These are phyloP conservation scores for Lasaia peninsularis DNA, from an alignment of 1,140 invertebrate genomes.

Conservation along the genomic window DNA sequence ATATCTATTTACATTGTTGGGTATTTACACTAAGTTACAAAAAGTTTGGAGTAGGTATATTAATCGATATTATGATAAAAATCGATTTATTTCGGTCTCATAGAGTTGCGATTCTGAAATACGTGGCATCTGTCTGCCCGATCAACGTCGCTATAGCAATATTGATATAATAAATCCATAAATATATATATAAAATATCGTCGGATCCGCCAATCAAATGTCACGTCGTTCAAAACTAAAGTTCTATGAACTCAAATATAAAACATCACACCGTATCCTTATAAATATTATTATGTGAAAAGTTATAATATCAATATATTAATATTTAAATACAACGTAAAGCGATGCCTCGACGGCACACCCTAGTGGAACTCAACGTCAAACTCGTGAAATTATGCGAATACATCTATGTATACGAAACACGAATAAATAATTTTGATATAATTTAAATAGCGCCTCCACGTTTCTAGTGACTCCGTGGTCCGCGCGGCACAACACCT, in stretches of 20 bases:
- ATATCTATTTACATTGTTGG: too few species aligned
- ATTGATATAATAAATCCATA: background rate
- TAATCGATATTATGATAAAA: too few species aligned
- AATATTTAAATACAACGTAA: slow-evolving; percentile 22
- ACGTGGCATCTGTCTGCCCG: too few species aligned
- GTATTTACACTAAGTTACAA: too few species aligned
- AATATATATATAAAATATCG: background rate
- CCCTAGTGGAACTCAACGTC: background rate
- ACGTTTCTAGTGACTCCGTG: background rate
- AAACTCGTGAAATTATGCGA: slow-evolving; percentile 23
- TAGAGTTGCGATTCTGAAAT: too few species aligned
- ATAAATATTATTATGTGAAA: slow-evolving; percentile 48
- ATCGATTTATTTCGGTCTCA: too few species aligned
- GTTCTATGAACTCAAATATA: slow-evolving; percentile 40
- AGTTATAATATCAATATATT: slow-evolving; percentile 52
- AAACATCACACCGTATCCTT: slow-evolving; percentile 35
- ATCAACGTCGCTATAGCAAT: background rate
- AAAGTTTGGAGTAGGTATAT: too few species aligned
- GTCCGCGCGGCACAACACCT: background rate
- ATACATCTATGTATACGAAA: slow-evolving; percentile 3
- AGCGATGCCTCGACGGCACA: slow-evolving; percentile 20
- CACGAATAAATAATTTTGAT: slow-evolving; percentile 13
- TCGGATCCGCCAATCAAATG: background rate
- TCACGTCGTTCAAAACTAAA: slow-evolving; percentile 6
- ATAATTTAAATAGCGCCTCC: background rate